A percentile compares a stretch with the other conserved stretches of the same genome.
Evolutionary conservation across 2,797 vertebrate species (phyloP).

Genomic region (Falco biarmicus): DNA sequence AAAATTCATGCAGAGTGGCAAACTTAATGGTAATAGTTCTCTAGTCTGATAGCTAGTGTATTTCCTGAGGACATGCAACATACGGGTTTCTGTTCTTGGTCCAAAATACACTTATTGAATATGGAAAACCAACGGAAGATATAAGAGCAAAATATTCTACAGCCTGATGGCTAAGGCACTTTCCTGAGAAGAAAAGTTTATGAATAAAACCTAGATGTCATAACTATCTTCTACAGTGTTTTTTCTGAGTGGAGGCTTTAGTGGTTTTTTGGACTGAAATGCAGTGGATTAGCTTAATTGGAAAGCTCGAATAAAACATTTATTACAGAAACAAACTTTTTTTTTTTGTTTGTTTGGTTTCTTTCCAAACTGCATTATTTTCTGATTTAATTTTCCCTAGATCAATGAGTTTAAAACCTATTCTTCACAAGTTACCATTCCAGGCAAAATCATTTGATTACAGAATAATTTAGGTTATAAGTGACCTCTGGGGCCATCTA

Average conservation of each 20-base stretch:
- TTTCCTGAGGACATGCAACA: neutral
- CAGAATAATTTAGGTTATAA: neutral
- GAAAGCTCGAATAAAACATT: neutral
- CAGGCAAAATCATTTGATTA: neutral
- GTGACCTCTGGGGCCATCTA: neutral
- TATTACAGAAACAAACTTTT: neutral
- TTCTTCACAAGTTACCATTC: neutral
- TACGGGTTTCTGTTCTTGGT: neutral
- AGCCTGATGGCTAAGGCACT: neutral
- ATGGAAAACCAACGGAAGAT: neutral
- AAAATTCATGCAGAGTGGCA: neutral
- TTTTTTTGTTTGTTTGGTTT: neutral
- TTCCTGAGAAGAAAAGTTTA: neutral
- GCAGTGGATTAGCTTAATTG: neutral
- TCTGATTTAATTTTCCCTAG: neutral
- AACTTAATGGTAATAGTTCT: neutral
- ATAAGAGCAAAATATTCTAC: neutral
- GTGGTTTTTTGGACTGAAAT: neutral
- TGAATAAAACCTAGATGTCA: neutral
- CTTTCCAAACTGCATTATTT: neutral
- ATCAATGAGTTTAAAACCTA: neutral
- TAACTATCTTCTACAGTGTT: neutral
- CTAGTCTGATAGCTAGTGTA: neutral
- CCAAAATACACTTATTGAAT: neutral
- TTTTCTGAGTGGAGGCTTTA: neutral